Conservation (phyloP, 2,888 invertebrate species). For the Torymus tubicola region DNA sequence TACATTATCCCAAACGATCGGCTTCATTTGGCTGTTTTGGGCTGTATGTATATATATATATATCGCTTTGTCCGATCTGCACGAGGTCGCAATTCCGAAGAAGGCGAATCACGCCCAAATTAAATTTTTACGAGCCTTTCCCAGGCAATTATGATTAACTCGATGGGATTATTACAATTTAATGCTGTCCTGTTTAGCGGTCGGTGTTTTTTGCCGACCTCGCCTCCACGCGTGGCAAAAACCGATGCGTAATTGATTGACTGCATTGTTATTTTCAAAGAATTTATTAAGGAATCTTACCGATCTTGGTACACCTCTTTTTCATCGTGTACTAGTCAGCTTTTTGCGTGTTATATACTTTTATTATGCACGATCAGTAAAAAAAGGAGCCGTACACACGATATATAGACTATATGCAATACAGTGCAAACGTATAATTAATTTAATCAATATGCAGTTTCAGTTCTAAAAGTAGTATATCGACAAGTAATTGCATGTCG, state of each 20-base stretch:
- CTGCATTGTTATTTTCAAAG: constrained; percentile 2
- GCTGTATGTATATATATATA: too few relatives aligned
- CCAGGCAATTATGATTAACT: constrained; percentile 50
- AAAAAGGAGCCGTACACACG: too few relatives aligned
- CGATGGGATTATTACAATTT: constrained; percentile 58
- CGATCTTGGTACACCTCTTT: constrained; percentile 8
- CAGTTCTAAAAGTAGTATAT: too few relatives aligned
- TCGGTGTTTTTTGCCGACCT: background rate
- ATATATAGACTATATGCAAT: too few relatives aligned
- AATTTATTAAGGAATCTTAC: constrained; percentile 19
- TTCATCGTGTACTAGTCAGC: background rate
- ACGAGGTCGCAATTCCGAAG: constrained; percentile 36
- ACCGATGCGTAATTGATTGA: constrained; percentile 43
- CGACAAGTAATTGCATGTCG: too few relatives aligned
- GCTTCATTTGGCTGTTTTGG: background rate
- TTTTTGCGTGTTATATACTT: too few relatives aligned
- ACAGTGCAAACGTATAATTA: too few relatives aligned
- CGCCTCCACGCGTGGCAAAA: constrained; percentile 17
- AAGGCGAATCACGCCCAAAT: constrained; percentile 52
- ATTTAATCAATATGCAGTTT: too few relatives aligned
- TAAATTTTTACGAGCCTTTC: constrained; percentile 56
- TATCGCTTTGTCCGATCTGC: constrained; percentile 38
- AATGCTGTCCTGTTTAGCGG: constrained; percentile 30
- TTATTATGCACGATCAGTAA: too few relatives aligned
- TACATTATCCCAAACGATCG: constrained; percentile 50